These are phyloP conservation scores for Trematomus bernacchii DNA, from an alignment of 2,797 vertebrate species.

Conservation along the genomic window DNA sequence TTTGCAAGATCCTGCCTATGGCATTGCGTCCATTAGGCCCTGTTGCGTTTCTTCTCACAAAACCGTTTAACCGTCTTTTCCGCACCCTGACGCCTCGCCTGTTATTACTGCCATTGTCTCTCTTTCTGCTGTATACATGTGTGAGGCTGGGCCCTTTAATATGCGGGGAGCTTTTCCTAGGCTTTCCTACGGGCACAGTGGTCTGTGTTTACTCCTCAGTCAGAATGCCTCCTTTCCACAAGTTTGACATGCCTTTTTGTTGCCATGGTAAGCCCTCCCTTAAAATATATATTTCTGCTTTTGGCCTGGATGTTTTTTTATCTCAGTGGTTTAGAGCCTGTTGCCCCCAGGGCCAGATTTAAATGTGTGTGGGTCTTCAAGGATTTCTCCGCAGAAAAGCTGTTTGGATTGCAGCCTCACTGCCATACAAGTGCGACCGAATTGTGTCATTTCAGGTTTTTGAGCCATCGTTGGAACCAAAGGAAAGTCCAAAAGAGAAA, in stretches of 20 bases:
- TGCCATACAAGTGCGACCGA: conserved; percentile 88
- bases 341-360: conserved; percentile 89
- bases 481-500: conserved; percentile 89
- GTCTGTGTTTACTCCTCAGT: conserved; percentile 83
- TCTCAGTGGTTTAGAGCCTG: conserved; percentile 86
- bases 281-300: conserved; percentile 87
- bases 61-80: conserved; percentile 85
- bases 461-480: conserved; percentile 86
- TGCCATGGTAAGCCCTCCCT: conserved; percentile 86
- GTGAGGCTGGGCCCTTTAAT: conserved; percentile 81
- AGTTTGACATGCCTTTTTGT: conserved; percentile 87
- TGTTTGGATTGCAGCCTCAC: conserved; percentile 85
- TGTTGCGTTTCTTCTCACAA: conserved; percentile 78
- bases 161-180: conserved; percentile 80
- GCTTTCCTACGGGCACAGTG: conserved; percentile 82
- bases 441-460: conserved; percentile 91
- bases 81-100: conserved; percentile 84
- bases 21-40: conserved; percentile 71
- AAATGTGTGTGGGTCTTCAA: conserved; percentile 91
- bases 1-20: conserved; percentile 56
- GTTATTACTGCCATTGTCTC: conserved; percentile 85
- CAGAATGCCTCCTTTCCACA: conserved; percentile 83
- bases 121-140: conserved; percentile 79
- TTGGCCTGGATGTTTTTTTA: conserved; percentile 86
- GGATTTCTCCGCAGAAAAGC: conserved; percentile 88